Evolutionary conservation across 2,113 vertebrate genomes (phyloP).

Genomic region (Laticauda laticaudata): DNA sequence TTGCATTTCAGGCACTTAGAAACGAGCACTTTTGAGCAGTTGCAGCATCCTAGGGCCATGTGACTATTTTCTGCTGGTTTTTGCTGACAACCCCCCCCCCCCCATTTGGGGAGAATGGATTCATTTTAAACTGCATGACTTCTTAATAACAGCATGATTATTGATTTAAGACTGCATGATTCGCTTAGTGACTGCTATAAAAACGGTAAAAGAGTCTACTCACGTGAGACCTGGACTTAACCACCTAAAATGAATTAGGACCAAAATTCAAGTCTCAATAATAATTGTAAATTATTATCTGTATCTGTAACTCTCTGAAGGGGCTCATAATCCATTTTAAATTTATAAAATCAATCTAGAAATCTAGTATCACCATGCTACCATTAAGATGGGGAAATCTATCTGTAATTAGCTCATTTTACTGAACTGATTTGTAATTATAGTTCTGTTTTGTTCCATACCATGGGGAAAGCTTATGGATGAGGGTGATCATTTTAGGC

Average conservation of each 20-base stretch:
- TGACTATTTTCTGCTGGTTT: not conserved
- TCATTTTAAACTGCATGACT: not conserved
- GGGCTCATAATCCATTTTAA: no score
- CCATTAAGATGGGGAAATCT: no score
- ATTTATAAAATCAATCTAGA: no score
- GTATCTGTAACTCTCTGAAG: no score
- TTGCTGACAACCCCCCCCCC: fast-evolving
- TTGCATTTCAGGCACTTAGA: not conserved
- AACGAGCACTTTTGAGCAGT: not conserved
- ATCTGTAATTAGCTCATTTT: not conserved
- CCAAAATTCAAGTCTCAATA: not conserved
- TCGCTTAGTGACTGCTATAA: not conserved
- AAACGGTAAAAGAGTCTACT: not conserved
- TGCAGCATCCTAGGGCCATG: not conserved
- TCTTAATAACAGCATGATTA: not conserved
- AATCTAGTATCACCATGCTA: no score
- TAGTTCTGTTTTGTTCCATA: not conserved
- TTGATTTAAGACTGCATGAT: not conserved
- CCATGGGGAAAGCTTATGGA: not conserved
- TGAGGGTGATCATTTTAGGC: not conserved
- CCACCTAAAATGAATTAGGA: not conserved
- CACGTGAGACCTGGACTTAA: not conserved
- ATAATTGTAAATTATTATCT: not conserved
- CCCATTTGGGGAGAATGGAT: not conserved
- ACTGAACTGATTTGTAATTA: not conserved